These are phyloP conservation scores for Eupeodes latifasciatus DNA, from an alignment of 2,888 invertebrate species.

Conservation along the genomic window DNA sequence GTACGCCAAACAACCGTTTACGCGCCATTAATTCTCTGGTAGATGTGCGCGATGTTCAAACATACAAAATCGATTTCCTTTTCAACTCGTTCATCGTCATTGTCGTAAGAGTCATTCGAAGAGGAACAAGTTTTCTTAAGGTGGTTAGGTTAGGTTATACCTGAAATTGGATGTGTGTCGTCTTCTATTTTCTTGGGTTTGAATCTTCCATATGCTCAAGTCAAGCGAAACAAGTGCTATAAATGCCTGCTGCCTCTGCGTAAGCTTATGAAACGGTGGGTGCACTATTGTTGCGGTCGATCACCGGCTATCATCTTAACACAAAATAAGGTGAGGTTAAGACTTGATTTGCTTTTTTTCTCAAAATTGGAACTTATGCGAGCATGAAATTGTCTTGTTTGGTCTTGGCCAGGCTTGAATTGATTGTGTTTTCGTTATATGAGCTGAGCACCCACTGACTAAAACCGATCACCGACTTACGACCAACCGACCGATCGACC, in stretches of 20 bases:
- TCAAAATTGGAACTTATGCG: constrained; percentile 54
- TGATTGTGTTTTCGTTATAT: constrained; percentile 31
- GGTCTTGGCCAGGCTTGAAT: constrained; percentile 27
- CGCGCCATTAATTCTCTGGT: constrained; percentile 70
- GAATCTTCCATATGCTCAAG: constrained; percentile 68
- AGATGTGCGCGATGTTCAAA: constrained; percentile 30
- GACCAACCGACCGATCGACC: constrained; percentile 18
- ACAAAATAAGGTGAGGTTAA: constrained; percentile 30
- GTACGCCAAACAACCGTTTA: constrained; percentile 58
- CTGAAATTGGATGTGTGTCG: constrained; percentile 20
- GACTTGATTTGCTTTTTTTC: constrained; percentile 1
- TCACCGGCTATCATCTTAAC: constrained; percentile 62
- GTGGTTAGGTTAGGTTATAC: neutral
- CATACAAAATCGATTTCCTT: constrained; percentile 66
- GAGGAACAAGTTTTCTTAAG: constrained; percentile 30
- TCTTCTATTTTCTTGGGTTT: constrained; percentile 36
- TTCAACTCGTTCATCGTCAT: constrained; percentile 16
- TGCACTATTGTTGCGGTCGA: constrained; percentile 67
- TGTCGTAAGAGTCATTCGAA: constrained; percentile 20
- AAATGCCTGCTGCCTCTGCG: neutral
- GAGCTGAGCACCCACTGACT: constrained; percentile 35
- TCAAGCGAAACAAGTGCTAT: constrained; percentile 73
- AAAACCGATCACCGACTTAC: constrained; percentile 7
- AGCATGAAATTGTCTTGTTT: constrained; percentile 72
- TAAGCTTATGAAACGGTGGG: constrained; percentile 55